A percentile compares a stretch with the other conserved stretches of the same genome.
phyloP scores from a whole-genome alignment of 2,888 invertebrate species.

The Ophion ellenae region DNA sequence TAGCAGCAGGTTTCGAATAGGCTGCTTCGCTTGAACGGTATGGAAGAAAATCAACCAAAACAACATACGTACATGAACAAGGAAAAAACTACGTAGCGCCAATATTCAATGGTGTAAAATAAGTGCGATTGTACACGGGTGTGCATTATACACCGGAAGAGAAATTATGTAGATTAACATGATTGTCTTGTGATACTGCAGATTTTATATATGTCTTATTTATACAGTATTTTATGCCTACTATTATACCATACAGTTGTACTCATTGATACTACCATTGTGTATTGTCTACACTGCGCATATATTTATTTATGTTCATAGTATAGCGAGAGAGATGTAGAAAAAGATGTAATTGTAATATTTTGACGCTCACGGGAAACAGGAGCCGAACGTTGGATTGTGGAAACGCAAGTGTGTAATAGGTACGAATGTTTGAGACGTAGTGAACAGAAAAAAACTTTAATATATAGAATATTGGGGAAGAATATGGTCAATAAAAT shows the following conservation, averaged over 20 bases:
- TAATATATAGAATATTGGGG: constrained; percentile 8
- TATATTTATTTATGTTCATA: constrained; percentile 39
- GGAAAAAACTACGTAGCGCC: not conserved
- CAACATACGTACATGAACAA: not conserved
- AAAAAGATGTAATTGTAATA: constrained; percentile 29
- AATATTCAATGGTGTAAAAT: not conserved
- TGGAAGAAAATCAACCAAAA: not conserved
- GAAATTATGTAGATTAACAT: constrained; percentile 56
- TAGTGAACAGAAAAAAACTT: not conserved
- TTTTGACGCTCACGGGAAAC: constrained; percentile 20
- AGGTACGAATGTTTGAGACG: constrained; percentile 3
- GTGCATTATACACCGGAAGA: constrained; percentile 48
- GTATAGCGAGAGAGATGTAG: constrained; percentile 30
- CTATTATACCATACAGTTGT: constrained; percentile 50
- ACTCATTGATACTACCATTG: constrained; percentile 44
- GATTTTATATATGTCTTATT: constrained; percentile 74
- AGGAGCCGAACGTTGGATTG: constrained; percentile 7
- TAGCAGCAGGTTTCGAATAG: not conserved
- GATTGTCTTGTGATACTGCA: constrained; percentile 72
- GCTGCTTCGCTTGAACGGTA: not conserved
- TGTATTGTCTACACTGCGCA: constrained; percentile 49
- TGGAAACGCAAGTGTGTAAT: constrained; percentile 2
- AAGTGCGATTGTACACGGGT: constrained; percentile 35
- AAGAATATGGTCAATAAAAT: constrained; percentile 52
- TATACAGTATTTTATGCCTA: constrained; percentile 66